These are phyloP conservation scores for Planococcus citri DNA, from an alignment of 1,140 invertebrate genomes.

Conservation along the genomic window DNA sequence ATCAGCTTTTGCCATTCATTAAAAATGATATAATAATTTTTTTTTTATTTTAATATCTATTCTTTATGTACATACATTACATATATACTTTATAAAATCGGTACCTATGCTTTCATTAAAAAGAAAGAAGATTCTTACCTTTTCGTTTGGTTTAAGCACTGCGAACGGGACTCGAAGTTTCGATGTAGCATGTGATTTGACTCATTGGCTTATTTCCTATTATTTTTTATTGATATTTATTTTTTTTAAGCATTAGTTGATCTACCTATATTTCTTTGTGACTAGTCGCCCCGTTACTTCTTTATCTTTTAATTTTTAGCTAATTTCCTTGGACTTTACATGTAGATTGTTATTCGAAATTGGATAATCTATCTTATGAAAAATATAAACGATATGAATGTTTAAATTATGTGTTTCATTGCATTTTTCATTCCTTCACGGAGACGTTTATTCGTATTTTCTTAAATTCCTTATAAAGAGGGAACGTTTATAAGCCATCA, in stretches of 20 bases:
- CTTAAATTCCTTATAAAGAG: too few species aligned
- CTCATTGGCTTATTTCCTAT: not conserved
- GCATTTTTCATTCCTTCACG: too few species aligned
- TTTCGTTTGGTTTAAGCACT: not conserved
- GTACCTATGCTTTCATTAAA: too few species aligned
- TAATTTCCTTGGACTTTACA: conserved; percentile 1
- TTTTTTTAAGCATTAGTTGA: conserved; percentile 8
- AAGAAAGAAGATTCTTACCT: not conserved
- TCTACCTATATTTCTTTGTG: conserved; percentile 6
- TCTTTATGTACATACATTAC: not conserved
- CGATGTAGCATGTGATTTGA: not conserved
- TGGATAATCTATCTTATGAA: conserved; percentile 3
- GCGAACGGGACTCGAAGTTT: not conserved
- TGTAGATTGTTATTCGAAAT: conserved; percentile 12
- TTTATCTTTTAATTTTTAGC: conserved; percentile 13
- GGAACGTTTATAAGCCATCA: too few species aligned
- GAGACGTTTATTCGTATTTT: too few species aligned
- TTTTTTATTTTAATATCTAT: not conserved
- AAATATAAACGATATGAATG: conserved; percentile 15
- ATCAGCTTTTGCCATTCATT: not conserved
- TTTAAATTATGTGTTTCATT: not conserved
- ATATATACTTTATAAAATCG: not conserved
- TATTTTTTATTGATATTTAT: not conserved
- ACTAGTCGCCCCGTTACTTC: not conserved
- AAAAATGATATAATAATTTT: not conserved